Base-by-base conservation (phyloP, 2,888 invertebrate species). In the Tipula unca region DNA sequence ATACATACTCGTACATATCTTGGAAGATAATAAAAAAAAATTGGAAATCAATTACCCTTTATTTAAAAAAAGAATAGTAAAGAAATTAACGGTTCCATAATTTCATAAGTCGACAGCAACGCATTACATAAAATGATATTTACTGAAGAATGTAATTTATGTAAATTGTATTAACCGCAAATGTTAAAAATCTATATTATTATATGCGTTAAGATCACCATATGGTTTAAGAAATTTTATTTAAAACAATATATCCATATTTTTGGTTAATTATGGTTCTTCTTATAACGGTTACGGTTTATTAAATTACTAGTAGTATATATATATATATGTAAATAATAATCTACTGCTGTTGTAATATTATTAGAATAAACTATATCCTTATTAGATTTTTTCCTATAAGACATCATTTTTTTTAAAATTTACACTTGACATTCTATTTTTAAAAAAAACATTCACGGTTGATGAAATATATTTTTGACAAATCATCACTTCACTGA, bases 131-230 rank as follows among this genome's bases (percentile, higher is more conserved):
- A 25, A 20, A 8, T 69, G 3, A 69, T 69, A 69, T 20, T 69
- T 69, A 69, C 25, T 69, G 25, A 69, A 69, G 69, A 69, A 69
- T 69, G 69, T 69, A 69, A 69, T 69, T 69, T 69, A 69, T 69
- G 69, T 69, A 69, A 69, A 69, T 69, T 69, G 69, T 69, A 69
- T 69, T 69, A 69, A 69, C 69, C 69, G 69, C 69, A 69, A 25
- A 69, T 69, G 69, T n/a, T 69, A 69, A 3, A 32, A 69, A 69
- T 69, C 69, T 69, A 69, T 69, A 25, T 69, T 25, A 69, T 54
- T 54, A 54, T 54, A 17, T 54, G 4, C 5, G 3, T 69, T 25
- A 69, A 69, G 69, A 69, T 69, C 10, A 25, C 17, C 69, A 69
- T 69, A 69, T 69, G 69, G 69, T 25, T 69, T 25, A 69, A 69